Evolutionary conservation across 2,797 vertebrate species (phyloP).

Genomic region (Sebastes variabilis): DNA sequence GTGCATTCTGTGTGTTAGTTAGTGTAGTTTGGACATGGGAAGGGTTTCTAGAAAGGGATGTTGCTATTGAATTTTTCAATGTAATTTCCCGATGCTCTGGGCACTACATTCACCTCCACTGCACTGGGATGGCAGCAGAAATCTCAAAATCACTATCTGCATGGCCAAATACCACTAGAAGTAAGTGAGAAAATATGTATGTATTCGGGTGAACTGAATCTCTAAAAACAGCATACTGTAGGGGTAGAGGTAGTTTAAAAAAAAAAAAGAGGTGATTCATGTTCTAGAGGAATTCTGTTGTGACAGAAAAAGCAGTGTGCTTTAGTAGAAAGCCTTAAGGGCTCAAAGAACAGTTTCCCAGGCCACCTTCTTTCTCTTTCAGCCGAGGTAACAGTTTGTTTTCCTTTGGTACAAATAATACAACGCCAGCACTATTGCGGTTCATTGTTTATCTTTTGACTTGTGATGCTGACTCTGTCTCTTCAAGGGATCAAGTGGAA

Average conservation of each 20-base stretch:
- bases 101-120: not conserved
- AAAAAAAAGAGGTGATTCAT: not conserved
- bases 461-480: not conserved
- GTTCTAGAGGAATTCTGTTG: not conserved
- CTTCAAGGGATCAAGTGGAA: conserved; percentile 95
- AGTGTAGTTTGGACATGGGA: not conserved
- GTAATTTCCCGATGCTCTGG: not conserved
- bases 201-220: not conserved
- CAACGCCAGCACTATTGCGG: not conserved
- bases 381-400: not conserved
- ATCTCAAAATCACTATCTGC: not conserved
- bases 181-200: not conserved
- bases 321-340: not conserved
- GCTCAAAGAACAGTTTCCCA: not conserved
- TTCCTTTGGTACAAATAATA: not conserved
- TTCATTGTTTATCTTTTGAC: not conserved
- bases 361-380: not conserved
- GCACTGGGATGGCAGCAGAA: not conserved
- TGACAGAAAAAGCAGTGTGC: not conserved
- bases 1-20: not conserved
- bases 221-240: not conserved
- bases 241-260: not conserved
- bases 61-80: not conserved
- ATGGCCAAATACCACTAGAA: not conserved
- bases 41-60: not conserved